Base-by-base conservation (phyloP, 2,113 vertebrate genomes). In the Rostratula benghalensis region DNA sequence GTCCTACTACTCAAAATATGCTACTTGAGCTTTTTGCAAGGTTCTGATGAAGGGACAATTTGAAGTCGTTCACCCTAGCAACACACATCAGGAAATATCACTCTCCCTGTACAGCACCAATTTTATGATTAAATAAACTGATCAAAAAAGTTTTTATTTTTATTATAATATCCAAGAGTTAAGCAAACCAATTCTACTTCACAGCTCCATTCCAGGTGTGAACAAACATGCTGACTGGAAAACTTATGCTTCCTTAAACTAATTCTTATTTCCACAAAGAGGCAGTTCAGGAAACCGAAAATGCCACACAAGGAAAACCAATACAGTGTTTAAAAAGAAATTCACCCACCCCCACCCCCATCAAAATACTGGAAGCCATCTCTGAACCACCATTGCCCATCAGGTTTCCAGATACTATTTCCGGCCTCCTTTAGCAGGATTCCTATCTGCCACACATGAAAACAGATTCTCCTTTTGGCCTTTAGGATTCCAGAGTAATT, bases 11-110 rank as follows among this genome's bases (percentile, higher is more conserved):
- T 63, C 82, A 94, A 91, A 96, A 96, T 76, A 95, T 23, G 78
- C 14, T 69, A 64, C 39, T 87, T 60, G 7, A 90, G 30, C 70
- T 83, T 97, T 97, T 89, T 95, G 61, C 89, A 95, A 95, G 64
- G 78, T 91, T 95, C 90, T 3, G 91, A 94, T 87, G 69, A 93
- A 84, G 68, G 76, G 57, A 96, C 78, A 92, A 87, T 76, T 94
- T 96, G 90, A 97, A 81, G 88, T 96, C 74, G 96, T 92, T 95
- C 53, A 41, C 51, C 73, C 64, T 73, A 93, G 90, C 80, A 97
- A 95, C 74, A 96, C 64, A 75, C 69, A 95, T 93, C 92, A 95
- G 94, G 70, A 97, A 88, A 92, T 60, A 80, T 53, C 20, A 61
- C 48, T 83, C 97, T 84, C 83, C 79, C 45, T 88, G 56, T 17